These are phyloP conservation scores for Megastigmus dorsalis DNA, from an alignment of 2,888 invertebrate genomes.

Conservation along the genomic window DNA sequence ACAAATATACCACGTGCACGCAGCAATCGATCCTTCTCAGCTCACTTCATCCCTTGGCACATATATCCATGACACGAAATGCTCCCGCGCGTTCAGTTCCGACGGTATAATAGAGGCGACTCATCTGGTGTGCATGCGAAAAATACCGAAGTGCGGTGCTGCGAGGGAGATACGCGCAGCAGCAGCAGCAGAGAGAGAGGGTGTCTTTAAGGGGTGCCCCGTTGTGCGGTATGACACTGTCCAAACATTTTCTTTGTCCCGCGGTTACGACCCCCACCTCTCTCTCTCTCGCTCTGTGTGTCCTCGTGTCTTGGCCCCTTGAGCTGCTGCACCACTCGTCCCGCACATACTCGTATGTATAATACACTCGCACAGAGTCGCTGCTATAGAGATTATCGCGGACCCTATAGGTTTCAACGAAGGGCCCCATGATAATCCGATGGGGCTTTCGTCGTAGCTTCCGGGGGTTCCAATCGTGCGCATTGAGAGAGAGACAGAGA, in stretches of 20 bases:
- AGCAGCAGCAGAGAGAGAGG: background rate
- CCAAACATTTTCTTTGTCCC: constrained; percentile 74
- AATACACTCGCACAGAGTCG: too few species aligned
- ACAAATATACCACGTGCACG: too few species aligned
- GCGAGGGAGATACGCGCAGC: too few species aligned
- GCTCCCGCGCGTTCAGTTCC: too few species aligned
- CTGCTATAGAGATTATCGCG: constrained; percentile 66
- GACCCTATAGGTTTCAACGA: constrained; percentile 18
- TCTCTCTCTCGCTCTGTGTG: constrained; percentile 61
- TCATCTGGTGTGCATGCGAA: background rate
- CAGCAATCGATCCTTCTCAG: too few species aligned
- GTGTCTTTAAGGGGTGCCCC: constrained; percentile 62
- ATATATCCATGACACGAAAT: too few species aligned
- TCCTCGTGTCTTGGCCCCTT: constrained; percentile 60
- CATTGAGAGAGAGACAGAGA: too few species aligned
- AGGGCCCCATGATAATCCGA: constrained; percentile 14
- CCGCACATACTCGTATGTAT: background rate
- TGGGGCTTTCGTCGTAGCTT: constrained; percentile 63
- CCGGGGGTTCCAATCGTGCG: constrained; percentile 66
- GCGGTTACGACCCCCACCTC: constrained; percentile 64
- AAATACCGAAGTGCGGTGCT: too few species aligned
- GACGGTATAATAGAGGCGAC: too few species aligned
- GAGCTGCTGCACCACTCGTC: too few species aligned
- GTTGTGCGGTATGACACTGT: constrained; percentile 69
- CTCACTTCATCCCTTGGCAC: too few species aligned